Evolutionary conservation across 2,888 invertebrate genomes (phyloP).

Genomic region (Anorthoa munda): DNA sequence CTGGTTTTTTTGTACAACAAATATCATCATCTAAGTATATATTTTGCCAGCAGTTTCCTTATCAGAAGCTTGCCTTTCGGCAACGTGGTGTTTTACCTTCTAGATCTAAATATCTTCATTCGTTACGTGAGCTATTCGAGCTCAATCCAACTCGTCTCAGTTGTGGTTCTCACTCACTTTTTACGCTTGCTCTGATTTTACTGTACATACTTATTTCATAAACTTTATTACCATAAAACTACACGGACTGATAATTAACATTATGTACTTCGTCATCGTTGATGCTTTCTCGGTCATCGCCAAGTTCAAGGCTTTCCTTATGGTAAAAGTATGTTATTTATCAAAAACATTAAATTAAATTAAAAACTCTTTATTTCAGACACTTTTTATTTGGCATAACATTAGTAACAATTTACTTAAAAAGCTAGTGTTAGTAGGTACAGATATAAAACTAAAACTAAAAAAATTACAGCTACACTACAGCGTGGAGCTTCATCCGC

Average conservation of each 20-base stretch:
- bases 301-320: not conserved
- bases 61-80: not conserved
- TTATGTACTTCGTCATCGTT: not conserved
- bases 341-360: too few species aligned
- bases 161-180: constrained; percentile 11
- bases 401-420: too few species aligned
- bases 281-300: constrained; percentile 8
- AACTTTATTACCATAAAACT: constrained; percentile 21
- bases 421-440: too few species aligned
- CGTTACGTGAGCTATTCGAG: constrained; percentile 8
- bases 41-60: not conserved
- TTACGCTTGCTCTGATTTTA: constrained; percentile 18
- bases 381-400: too few species aligned
- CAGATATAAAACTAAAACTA: too few species aligned
- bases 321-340: not conserved
- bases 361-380: too few species aligned
- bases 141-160: not conserved
- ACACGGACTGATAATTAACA: constrained; percentile 10
- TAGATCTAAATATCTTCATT: constrained; percentile 8
- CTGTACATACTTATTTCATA: constrained; percentile 20
- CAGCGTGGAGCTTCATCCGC: too few species aligned
- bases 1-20: not conserved
- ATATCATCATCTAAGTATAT: not conserved
- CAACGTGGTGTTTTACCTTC: not conserved
- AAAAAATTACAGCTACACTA: too few species aligned